Evolutionary conservation across 2,888 invertebrate genomes (phyloP), one percentile per base, ranked within the genome.

Genomic region (Quadroppia sp.): DNA sequence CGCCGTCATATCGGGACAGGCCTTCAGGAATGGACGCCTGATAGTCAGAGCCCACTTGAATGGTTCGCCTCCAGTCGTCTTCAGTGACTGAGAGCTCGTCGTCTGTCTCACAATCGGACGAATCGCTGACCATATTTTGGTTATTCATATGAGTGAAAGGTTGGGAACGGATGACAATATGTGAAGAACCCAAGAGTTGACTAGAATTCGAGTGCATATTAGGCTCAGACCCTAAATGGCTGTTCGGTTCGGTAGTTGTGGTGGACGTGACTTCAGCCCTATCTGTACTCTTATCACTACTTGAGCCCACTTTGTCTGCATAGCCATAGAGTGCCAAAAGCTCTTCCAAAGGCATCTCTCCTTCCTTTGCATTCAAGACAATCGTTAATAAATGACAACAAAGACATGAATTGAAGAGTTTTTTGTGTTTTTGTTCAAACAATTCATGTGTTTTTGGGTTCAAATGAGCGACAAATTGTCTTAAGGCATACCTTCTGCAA

Each of bases 331-430:
- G 87, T 15, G 93, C 92, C 80, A 97, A 85, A 75, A 97, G 84
- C 81, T 94, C 92, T 81, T 94, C 94, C 79, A 97, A 86, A 76
- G 97, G 96, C 92, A 97, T 96, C 85, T 96, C 94, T 82, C 94
- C 90, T 84, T 95, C 95, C 86, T 89, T 81, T 20, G 17, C 32
- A 42, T 15, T 48, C 7, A 79, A 78, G 48, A 77, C 3, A 20
- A 1, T 23, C 23, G 25, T 6, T 40, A 40, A 71, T 73, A 61
- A 73, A 75, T 70, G 61, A 71, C 20, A 6, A 50, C 7, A n/a
- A n/a, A 20, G 6, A 11, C 17, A 6, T 20, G 4, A 50, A 50
- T 11, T 6, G 17, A 50, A 6, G 50, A n/a, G n/a, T n/a, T n/a
- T n/a, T n/a, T n/a, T n/a, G n/a, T n/a, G n/a, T n/a, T n/a, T n/a